Conservation (phyloP, 2,888 invertebrate genomes). For the Rhopalosiphum nymphaeae region DNA sequence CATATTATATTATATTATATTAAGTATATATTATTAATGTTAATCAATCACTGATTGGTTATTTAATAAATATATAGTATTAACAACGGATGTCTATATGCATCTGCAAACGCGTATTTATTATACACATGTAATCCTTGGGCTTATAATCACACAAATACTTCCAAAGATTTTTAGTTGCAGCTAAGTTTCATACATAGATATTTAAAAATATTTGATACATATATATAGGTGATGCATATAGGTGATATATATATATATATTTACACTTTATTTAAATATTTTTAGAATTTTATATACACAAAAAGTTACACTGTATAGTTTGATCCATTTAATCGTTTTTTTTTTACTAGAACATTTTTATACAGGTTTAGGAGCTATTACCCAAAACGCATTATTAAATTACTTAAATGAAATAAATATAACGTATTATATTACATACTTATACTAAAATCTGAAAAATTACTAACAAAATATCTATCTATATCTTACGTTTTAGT, state of each 20-base stretch:
- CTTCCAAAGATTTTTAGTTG: constrained; percentile 47
- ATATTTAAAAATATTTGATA: neutral
- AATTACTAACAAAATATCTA: neutral
- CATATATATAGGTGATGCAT: neutral
- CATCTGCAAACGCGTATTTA: constrained; percentile 27
- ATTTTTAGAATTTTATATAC: neutral
- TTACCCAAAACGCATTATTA: neutral
- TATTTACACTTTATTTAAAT: neutral
- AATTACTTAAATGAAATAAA: neutral
- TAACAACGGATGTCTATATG: neutral
- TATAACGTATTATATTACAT: neutral
- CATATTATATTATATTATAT: neutral
- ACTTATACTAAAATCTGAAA: neutral
- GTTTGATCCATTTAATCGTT: neutral
- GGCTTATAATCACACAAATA: constrained; percentile 42
- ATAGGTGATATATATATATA: neutral
- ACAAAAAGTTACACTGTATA: neutral
- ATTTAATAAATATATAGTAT: neutral
- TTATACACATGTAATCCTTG: constrained; percentile 44
- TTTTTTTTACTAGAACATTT: neutral
- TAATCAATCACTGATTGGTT: neutral
- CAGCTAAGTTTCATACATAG: neutral
- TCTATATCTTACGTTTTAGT: neutral
- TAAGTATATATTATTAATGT: neutral
- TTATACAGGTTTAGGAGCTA: neutral